Percentiles rank a stretch among this genome's conserved stretches.
Evolutionary conservation across 2,888 invertebrate genomes (phyloP).

Genomic region (Malthinus seriepunctatus): DNA sequence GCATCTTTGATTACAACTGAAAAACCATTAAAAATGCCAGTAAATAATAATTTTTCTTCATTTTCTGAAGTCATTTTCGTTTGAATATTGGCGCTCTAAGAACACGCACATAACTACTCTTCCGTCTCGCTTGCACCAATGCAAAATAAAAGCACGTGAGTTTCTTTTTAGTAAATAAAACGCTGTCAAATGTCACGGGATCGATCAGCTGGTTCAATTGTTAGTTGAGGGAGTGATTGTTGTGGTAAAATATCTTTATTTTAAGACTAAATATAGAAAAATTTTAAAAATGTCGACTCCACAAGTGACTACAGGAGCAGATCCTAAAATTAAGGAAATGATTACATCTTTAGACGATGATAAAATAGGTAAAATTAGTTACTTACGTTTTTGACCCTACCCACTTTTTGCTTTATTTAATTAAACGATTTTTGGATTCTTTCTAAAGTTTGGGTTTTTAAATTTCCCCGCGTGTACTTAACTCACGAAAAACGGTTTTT

Average conservation of each 20-base stretch:
- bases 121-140: not conserved
- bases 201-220: slow-evolving; percentile 25
- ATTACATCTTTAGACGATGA: slow-evolving; percentile 80
- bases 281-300: slow-evolving; percentile 35
- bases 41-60: slow-evolving; percentile 49
- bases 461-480: not conserved
- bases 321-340: slow-evolving; percentile 68
- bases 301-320: slow-evolving; percentile 40
- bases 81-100: not conserved
- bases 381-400: slow-evolving; percentile 19
- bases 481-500: slow-evolving; percentile 8
- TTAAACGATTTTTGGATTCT: too few species aligned
- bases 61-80: too few species aligned
- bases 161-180: not conserved
- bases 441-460: not conserved
- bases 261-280: not conserved
- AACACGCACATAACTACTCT: not conserved
- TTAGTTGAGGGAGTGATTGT: slow-evolving; percentile 13
- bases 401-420: slow-evolving; percentile 14
- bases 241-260: slow-evolving; percentile 5
- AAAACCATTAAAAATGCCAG: slow-evolving; percentile 69
- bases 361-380: slow-evolving; percentile 73
- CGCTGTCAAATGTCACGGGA: slow-evolving; percentile 35
- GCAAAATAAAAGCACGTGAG: slow-evolving; percentile 9
- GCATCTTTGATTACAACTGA: slow-evolving; percentile 65